Base-by-base conservation (phyloP, 1,140 invertebrate genomes). In the Formica exsecta region DNA sequence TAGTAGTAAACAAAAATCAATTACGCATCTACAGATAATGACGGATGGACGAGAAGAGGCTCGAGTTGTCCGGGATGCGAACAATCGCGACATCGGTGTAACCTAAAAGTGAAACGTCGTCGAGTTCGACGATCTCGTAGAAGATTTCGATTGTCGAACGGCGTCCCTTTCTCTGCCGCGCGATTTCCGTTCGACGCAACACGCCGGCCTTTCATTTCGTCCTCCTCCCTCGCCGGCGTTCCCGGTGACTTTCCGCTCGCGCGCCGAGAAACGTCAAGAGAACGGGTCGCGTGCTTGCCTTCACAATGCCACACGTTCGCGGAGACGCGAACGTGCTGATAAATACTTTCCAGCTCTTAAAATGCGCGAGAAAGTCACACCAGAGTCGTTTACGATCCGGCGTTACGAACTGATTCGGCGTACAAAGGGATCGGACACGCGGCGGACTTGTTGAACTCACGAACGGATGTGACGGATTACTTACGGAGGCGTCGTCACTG, bases 61-160 rank as follows among this genome's bases (percentile, higher is more conserved):
- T 36, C 61, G 25, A 64, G 59, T 48, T 48, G 59, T 68, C 19
- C 16, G 68, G n/a, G 59, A 48, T 48, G 9, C 32, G 51, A 44
- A 59, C 48, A 51, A 51, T 51, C 48, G 48, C 59, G 65, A 22
- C 77, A 9, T 38, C 41, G 44, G 38, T 32, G 41, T 36, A 38
- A 65, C n/a, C 9, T 73, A 76, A 88, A 86, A 88, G 85, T 76
- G 70, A 86, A 88, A 83, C 87, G 70, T 29, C 44, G 36, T 59
- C 11, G 66, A 54, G 9, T 29, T 75, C 36, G 54, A 68, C 44
- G 54, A 76, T 87, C 64, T 44, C 36, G 51, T 25, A 76, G 79
- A 54, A 76, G 77, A 88, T 88, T 80, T 81, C 48, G 75, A 88
- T 86, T 81, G 85, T 88, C 85, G 85, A 41, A 75, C 13, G 57